Evolutionary conservation across 2,113 vertebrate species (phyloP), one percentile per base, ranked within the genome.

Genomic region (Butastur rufipennis): DNA sequence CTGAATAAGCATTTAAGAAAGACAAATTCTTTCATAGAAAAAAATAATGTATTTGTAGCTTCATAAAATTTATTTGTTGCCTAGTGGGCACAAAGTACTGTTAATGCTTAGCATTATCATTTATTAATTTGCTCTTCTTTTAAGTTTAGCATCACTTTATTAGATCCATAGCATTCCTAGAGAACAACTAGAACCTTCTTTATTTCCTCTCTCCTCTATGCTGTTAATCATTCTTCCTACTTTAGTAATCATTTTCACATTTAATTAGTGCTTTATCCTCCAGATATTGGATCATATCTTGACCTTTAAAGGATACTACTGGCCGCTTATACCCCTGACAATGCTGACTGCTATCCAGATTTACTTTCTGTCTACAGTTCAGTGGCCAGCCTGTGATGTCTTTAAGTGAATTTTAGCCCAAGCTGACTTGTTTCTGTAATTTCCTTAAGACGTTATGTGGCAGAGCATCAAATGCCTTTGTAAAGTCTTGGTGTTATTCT

Each of bases 391-490:
- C 43, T 79, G n/a, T 40, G 45, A 87, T 68, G 78, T 25, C 45
- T 93, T 95, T 66, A 91, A 88, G 75, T 31, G 68, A 88, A 88
- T 86, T 92, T 90, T 72, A 87, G 55, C 73, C 34, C 48, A 77
- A 61, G 43, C 23, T 90, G 83, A 77, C 17, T 78, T 66, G 38
- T 90, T 83, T 77, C 1, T 1, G 16, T 72, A 88, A 92, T 86
- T 95, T 72, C 56, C 47, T 86, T 78, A 91, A 83, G 67, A 70
- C 52, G 63, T 27, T 53, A 29, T 8, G 47, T 83, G 81, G 53
- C 40, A 87, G 58, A 86, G 58, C 48, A 67, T 75, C 94, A 93
- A 84, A 87, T 71, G 31, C 18, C 36, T 94, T 81, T 81, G 21
- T 45, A 36, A 77, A 78, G 40, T 66, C 40, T 66, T 34, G 50